These are phyloP conservation scores for Melanargia galathea DNA, from an alignment of 2,888 invertebrate species.

Conservation along the genomic window DNA sequence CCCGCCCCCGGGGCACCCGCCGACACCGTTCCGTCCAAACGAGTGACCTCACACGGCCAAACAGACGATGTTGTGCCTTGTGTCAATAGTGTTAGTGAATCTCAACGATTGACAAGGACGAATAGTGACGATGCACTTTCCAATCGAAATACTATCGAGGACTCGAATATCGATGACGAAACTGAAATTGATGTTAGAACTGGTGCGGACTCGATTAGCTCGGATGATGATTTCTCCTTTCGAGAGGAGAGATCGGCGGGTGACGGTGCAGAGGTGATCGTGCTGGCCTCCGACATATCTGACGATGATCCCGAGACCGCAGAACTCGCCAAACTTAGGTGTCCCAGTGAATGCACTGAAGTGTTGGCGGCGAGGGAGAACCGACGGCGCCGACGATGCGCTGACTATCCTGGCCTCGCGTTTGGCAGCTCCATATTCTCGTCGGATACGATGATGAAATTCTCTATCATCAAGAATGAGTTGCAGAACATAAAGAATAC, in stretches of 20 bases:
- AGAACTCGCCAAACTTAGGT: slow-evolving; percentile 91
- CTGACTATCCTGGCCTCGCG: slow-evolving; percentile 95
- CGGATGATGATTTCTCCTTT: slow-evolving; percentile 74
- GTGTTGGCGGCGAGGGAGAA: slow-evolving; percentile 92
- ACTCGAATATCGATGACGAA: slow-evolving; percentile 69
- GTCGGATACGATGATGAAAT: slow-evolving; percentile 98
- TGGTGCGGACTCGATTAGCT: slow-evolving; percentile 62
- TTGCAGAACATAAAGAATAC: slow-evolving; percentile 98
- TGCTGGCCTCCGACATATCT: slow-evolving; percentile 60
- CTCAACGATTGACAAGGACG: slow-evolving; percentile 80
- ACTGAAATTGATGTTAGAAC: slow-evolving; percentile 65
- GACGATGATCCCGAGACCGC: slow-evolving; percentile 90
- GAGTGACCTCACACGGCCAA: slow-evolving; percentile 72
- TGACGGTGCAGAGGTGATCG: slow-evolving; percentile 71
- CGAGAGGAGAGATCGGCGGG: slow-evolving; percentile 73
- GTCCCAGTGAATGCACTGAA: slow-evolving; percentile 94
- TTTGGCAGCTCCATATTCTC: slow-evolving; percentile 96
- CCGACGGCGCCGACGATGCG: slow-evolving; percentile 89
- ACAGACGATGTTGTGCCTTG: slow-evolving; percentile 80
- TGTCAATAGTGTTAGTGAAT: slow-evolving; percentile 82
- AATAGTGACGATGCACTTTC: slow-evolving; percentile 82
- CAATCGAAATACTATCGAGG: slow-evolving; percentile 69
- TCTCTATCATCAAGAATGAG: slow-evolving; percentile 97
- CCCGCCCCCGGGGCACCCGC: slow-evolving; percentile 72
- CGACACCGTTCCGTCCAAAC: slow-evolving; percentile 71